Evolutionary conservation across 2,113 vertebrate species (phyloP).

Genomic region (Peromyscus leucopus): DNA sequence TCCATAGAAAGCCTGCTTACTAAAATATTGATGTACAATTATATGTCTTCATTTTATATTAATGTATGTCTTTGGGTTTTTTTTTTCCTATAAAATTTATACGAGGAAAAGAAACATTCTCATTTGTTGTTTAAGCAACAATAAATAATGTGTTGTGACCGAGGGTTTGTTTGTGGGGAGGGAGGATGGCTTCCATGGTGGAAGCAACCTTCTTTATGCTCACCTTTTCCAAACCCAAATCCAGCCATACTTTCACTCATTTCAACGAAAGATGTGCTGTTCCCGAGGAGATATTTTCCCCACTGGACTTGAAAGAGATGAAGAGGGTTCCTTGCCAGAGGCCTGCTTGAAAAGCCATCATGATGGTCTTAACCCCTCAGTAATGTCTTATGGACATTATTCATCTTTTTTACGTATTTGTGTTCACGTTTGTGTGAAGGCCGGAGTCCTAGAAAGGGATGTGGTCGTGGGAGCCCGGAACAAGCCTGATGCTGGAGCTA

Average conservation of each 20-base stretch:
- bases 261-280: not conserved
- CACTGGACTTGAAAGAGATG: not conserved
- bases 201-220: not conserved
- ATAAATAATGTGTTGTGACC: not conserved
- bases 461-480: not conserved
- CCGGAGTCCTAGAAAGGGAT: not conserved
- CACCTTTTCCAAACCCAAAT: not conserved
- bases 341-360: not conserved
- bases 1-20: slow-evolving; percentile 25
- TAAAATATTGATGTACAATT: not conserved
- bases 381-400: not conserved
- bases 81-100: slow-evolving; percentile 45
- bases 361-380: not conserved
- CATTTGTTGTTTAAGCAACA: slow-evolving; percentile 38
- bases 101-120: slow-evolving; percentile 12
- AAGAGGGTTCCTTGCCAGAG: not conserved
- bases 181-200: not conserved
- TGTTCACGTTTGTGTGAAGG: not conserved
- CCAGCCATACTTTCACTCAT: not conserved
- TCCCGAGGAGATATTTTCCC: not conserved
- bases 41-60: slow-evolving; percentile 46
- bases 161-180: not conserved
- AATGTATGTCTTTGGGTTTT: not conserved
- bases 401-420: not conserved
- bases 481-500: not conserved